These are phyloP conservation scores for Drosophila mimica DNA, from an alignment of 2,888 invertebrate species.

Conservation along the genomic window DNA sequence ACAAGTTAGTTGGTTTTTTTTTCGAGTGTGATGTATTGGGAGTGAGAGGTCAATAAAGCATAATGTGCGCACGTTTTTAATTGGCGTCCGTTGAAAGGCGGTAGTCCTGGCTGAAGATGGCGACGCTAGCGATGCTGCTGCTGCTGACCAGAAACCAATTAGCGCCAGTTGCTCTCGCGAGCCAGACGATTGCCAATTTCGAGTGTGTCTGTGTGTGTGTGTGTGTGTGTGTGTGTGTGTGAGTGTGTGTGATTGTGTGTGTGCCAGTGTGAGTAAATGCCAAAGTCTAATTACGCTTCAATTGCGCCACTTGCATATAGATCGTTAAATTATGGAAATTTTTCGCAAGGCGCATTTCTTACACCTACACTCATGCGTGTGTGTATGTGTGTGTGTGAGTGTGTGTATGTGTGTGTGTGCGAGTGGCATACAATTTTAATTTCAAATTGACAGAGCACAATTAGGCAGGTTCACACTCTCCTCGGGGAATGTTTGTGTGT, in stretches of 20 bases:
- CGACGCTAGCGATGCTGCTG: slow-evolving; percentile 34
- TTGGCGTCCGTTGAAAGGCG: slow-evolving; percentile 73
- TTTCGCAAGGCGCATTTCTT: slow-evolving; percentile 77
- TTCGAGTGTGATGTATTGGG: neutral
- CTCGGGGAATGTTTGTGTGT: slow-evolving; percentile 20
- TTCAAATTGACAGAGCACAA: slow-evolving; percentile 80
- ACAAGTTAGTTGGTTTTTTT: neutral
- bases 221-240: slow-evolving; percentile 11
- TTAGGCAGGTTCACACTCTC: slow-evolving; percentile 52
- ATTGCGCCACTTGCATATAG: slow-evolving; percentile 85
- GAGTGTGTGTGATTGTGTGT: slow-evolving; percentile 3
- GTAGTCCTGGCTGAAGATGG: slow-evolving; percentile 38
- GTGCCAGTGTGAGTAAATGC: slow-evolving; percentile 53
- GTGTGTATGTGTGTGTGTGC: slow-evolving; percentile 25
- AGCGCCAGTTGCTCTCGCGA: slow-evolving; percentile 68
- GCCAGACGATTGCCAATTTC: slow-evolving; percentile 63
- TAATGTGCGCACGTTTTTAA: slow-evolving; percentile 82
- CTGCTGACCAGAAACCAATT: slow-evolving; percentile 77
- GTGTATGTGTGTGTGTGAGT: slow-evolving; percentile 16
- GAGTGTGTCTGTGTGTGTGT: slow-evolving; percentile 26
- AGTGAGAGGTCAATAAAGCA: slow-evolving; percentile 76
- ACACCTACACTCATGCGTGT: slow-evolving; percentile 26
- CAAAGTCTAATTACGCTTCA: slow-evolving; percentile 84
- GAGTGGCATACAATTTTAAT: slow-evolving; percentile 74
- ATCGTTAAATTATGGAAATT: slow-evolving; percentile 85